Base-by-base conservation (phyloP, 2,888 invertebrate species). In the Acronicta aceris region DNA sequence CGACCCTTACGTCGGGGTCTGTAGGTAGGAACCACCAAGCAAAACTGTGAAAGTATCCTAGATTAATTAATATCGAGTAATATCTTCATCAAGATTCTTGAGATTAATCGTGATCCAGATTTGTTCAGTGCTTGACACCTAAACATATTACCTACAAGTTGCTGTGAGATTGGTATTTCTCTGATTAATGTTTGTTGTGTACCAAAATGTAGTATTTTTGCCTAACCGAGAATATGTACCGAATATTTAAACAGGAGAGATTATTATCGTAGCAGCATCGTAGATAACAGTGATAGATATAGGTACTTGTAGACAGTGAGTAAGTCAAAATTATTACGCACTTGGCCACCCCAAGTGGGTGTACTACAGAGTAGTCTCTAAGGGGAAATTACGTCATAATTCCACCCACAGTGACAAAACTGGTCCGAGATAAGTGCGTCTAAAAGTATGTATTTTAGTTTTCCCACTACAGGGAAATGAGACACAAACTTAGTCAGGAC, bases 401-500 rank as follows among this genome's bases (percentile, higher is more conserved):
- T 55, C 60, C 69, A 52, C 56, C 71, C 57, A 54, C 57, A 74
- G 51, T 51, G 69, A 70, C 60, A 61, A 65, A 72, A 54, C 41
- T 51, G 67, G 38, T 36, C 59, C 51, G n/a, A 41, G 56, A 65
- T 73, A 74, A 76, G 60, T 68, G 65, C 56, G 64, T 59, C 66
- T 45, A n/a, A n/a, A n/a, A n/a, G n/a, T n/a, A 74, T 56, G 45
- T 73, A 71, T 66, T 67, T 59, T 38, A 58, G 59, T 61, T 65
- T 70, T 40, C 49, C 45, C 45, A 54, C 64, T 66, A 54, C 53
- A 38, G 64, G 71, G 68, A 66, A 71, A 74, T 69, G 60, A 65
- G 72, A 58, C 64, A 64, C 63, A 64, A 75, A 79, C 68, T 78
- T 74, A 71, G 64, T 58, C 61, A 65, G 55, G 64, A 59, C 58